A percentile compares a stretch with the other conserved stretches of the same genome.
phyloP scores from a whole-genome alignment of 2,797 vertebrate species.

The Leuciscus waleckii region DNA sequence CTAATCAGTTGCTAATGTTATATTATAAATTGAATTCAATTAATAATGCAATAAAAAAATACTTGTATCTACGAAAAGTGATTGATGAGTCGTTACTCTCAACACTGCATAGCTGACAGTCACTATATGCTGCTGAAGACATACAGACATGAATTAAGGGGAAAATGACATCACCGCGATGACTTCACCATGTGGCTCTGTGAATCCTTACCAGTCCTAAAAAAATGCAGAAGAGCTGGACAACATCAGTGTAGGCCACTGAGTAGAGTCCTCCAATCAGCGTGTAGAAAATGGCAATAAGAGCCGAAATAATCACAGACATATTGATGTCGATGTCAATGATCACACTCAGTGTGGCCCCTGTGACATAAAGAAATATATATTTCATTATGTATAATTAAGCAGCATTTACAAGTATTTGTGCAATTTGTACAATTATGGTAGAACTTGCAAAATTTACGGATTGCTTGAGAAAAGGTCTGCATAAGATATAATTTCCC shows the following conservation, averaged over 20 bases:
- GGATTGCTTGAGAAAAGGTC: neutral
- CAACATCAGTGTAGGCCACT: conserved; percentile 96
- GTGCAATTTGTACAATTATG: neutral
- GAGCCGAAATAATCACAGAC: conserved; percentile 91
- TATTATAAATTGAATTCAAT: neutral
- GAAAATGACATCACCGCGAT: neutral
- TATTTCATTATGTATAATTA: no score
- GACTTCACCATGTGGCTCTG: neutral
- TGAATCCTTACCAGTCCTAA: conserved; percentile 86
- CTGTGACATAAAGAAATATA: conserved; percentile 67
- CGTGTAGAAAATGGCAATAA: conserved; percentile 94
- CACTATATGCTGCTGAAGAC: neutral
- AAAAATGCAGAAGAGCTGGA: conserved; percentile 98
- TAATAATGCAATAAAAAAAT: neutral
- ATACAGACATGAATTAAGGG: neutral
- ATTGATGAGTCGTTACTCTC: conserved; percentile 8
- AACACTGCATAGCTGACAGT: conserved; percentile 1
- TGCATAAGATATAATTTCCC: neutral
- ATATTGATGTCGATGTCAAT: conserved; percentile 89
- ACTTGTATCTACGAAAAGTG: conserved; percentile 12
- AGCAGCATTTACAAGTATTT: neutral
- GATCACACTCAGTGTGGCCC: conserved; percentile 96
- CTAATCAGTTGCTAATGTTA: neutral
- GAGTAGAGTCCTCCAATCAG: conserved; percentile 95
- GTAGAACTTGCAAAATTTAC: neutral